Evolutionary conservation across 2,113 vertebrate species (phyloP).

Genomic region (Callionymus lyra): DNA sequence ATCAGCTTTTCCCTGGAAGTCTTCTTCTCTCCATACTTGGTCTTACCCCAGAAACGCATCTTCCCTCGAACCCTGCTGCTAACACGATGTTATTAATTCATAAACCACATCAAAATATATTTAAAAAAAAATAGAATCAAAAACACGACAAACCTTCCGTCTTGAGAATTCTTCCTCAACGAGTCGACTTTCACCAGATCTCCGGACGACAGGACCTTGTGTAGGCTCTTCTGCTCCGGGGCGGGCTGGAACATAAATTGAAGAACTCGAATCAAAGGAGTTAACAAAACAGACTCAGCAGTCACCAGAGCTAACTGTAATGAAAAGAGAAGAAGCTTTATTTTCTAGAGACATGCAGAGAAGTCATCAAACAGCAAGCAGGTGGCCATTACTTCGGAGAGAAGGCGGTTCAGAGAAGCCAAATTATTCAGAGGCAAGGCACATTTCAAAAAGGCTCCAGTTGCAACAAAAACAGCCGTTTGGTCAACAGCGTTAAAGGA

Average conservation of each 20-base stretch:
- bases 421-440: constrained; percentile 24
- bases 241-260: constrained; percentile 59
- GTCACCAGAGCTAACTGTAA: too few relatives aligned
- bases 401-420: constrained; percentile 23
- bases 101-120: too few relatives aligned
- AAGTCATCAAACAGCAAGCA: not conserved
- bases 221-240: constrained; percentile 72
- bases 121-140: not conserved
- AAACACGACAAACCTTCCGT: constrained; percentile 73
- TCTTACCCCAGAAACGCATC: constrained; percentile 92
- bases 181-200: constrained; percentile 75
- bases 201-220: constrained; percentile 87
- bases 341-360: not conserved
- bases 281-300: too few relatives aligned
- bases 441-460: constrained; percentile 31
- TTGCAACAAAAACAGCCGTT: constrained; percentile 1
- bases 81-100: not conserved
- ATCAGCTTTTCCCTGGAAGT: constrained; percentile 70
- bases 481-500: not conserved
- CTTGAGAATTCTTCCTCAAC: constrained; percentile 71
- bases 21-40: constrained; percentile 85
- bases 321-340: too few relatives aligned
- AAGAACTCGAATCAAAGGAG: too few relatives aligned
- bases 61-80: constrained; percentile 75
- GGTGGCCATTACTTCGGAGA: not conserved